A percentile compares a stretch with the other conserved stretches of the same genome.
Evolutionary conservation across 1,140 invertebrate species (phyloP).

Genomic region (Tetramorium alpestre): DNA sequence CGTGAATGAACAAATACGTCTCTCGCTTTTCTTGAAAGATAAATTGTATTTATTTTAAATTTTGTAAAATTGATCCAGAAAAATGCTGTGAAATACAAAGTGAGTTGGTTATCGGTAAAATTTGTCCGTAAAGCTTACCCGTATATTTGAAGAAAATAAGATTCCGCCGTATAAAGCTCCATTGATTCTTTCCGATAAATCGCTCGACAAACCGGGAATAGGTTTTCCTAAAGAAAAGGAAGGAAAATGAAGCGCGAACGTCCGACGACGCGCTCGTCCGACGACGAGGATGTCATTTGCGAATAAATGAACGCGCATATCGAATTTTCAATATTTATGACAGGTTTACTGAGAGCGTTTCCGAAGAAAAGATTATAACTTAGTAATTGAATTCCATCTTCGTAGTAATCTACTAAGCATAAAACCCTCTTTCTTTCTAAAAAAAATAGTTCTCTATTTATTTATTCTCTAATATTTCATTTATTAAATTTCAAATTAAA

Average conservation of each 20-base stretch:
- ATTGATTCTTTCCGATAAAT: constrained; percentile 59
- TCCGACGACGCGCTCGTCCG: neutral
- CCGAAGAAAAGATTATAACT: neutral
- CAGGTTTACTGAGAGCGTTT: neutral
- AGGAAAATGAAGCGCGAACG: constrained; percentile 32
- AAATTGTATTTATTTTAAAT: neutral
- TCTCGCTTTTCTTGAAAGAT: neutral
- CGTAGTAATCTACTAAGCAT: neutral
- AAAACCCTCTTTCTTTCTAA: neutral
- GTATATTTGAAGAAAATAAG: constrained; percentile 33
- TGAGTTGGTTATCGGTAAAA: neutral
- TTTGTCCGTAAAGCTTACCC: neutral
- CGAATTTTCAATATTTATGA: constrained; percentile 19
- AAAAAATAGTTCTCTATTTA: neutral
- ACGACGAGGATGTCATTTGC: constrained; percentile 12
- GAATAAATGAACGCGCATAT: constrained; percentile 14
- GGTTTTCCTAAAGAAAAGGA: neutral
- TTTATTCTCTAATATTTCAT: neutral
- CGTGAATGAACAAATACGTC: neutral
- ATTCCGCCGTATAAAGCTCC: neutral
- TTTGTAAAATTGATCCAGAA: neutral
- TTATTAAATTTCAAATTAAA: neutral
- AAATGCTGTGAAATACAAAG: neutral
- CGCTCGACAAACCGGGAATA: constrained; percentile 34
- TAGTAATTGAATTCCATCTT: neutral